These are phyloP conservation scores for Pteruthius melanotis DNA, from an alignment of 2,113 vertebrate species.

Conservation along the genomic window DNA sequence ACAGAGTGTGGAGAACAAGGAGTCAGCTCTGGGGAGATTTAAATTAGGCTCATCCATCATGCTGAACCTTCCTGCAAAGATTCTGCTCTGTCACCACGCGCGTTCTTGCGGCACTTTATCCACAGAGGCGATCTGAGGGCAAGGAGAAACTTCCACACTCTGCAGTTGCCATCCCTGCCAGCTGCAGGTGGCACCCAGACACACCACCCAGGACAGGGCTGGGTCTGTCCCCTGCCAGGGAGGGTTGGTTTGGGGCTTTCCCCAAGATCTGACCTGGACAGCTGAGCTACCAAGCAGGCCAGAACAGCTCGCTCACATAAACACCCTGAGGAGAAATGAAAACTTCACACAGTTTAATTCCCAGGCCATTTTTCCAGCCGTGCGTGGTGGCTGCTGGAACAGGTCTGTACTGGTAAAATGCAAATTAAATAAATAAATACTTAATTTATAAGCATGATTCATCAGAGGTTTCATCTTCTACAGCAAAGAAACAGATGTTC, in stretches of 20 bases:
- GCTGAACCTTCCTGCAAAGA: constrained; percentile 10
- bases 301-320: not conserved
- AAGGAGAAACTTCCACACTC: not conserved
- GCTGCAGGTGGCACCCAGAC: not conserved
- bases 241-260: not conserved
- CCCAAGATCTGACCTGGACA: not conserved
- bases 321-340: not conserved
- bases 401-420: constrained; percentile 33
- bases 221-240: not conserved
- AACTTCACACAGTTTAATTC: not conserved
- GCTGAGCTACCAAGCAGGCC: not conserved
- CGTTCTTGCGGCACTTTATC: not conserved
- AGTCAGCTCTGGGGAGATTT: constrained; percentile 50
- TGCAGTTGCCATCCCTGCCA: fast-evolving
- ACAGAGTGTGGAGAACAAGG: constrained; percentile 17
- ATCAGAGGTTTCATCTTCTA: constrained; percentile 59
- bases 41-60: constrained; percentile 63
- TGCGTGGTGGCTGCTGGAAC: not conserved
- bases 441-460: constrained; percentile 62
- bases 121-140: not conserved
- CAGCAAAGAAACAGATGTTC: constrained; percentile 65
- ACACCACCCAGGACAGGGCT: fast-evolving
- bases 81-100: not conserved
- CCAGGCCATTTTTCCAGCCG: not conserved
- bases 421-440: constrained; percentile 64